Conservation (phyloP, 2,113 vertebrate species). For the human (Homo sapiens) region DNA sequence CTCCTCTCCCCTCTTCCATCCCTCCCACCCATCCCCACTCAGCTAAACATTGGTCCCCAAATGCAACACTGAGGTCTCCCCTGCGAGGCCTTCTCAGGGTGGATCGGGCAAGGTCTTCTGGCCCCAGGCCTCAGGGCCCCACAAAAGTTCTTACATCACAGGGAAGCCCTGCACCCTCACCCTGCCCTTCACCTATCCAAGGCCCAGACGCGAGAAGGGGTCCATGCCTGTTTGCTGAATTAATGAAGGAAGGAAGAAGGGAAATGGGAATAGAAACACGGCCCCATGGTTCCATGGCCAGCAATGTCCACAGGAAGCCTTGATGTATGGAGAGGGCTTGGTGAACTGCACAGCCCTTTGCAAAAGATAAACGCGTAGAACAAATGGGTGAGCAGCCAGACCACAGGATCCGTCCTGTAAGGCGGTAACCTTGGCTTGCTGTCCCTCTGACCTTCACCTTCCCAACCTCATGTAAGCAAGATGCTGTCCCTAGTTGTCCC, state of each 20-base stretch:
- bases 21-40: not conserved
- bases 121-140: not conserved
- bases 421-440: not conserved
- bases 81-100: rapidly evolving
- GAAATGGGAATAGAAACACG: not conserved
- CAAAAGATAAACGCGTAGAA: not conserved
- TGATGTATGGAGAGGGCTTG: not conserved
- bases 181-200: not conserved
- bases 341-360: not conserved
- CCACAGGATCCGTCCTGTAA: not conserved
- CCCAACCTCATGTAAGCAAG: not conserved
- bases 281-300: not conserved
- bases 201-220: too few species aligned
- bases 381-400: not conserved
- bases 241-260: not conserved
- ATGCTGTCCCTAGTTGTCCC: too few species aligned
- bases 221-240: not conserved
- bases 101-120: not conserved
- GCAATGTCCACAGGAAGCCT: not conserved
- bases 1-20: not conserved
- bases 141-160: rapidly evolving
- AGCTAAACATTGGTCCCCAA: not conserved
- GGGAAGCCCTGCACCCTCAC: not conserved
- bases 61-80: not conserved
- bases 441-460: not conserved